These are phyloP conservation scores for Trachops cirrhosus DNA, from an alignment of 2,797 vertebrate genomes.

Conservation along the genomic window DNA sequence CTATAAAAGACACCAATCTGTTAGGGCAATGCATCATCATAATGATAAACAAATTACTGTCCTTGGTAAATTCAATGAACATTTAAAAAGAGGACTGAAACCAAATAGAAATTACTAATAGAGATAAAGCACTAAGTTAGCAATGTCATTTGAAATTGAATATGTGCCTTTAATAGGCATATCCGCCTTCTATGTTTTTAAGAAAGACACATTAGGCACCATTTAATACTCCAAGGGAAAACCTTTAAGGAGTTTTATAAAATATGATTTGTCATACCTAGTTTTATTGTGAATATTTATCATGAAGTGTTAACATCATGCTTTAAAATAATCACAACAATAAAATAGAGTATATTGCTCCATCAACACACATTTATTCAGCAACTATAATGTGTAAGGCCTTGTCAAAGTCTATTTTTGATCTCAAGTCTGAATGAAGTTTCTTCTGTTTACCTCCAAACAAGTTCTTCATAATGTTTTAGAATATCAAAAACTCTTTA, in stretches of 20 bases:
- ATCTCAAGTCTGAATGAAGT: slow-evolving; percentile 36
- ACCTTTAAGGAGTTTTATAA: slow-evolving; percentile 36
- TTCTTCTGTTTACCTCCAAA: not conserved
- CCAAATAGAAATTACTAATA: slow-evolving; percentile 52
- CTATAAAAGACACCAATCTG: slow-evolving; percentile 20
- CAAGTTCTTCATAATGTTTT: not conserved
- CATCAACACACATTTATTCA: not conserved
- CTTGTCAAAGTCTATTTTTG: not conserved
- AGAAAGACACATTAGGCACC: slow-evolving; percentile 40
- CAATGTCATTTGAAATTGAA: slow-evolving; percentile 45
- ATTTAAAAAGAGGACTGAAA: slow-evolving; percentile 48
- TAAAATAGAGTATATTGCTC: not conserved
- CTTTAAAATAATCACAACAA: slow-evolving; percentile 42
- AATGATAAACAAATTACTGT: slow-evolving; percentile 61
- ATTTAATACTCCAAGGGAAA: slow-evolving; percentile 23
- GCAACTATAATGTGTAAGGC: not conserved
- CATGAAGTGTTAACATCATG: not conserved
- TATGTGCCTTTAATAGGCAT: slow-evolving; percentile 29
- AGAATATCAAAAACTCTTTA: not conserved
- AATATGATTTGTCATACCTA: slow-evolving; percentile 24
- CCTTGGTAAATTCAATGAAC: slow-evolving; percentile 56
- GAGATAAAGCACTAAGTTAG: slow-evolving; percentile 56
- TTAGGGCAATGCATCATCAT: slow-evolving; percentile 50
- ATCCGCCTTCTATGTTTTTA: slow-evolving; percentile 28
- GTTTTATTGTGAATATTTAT: slow-evolving; percentile 45